Conservation (phyloP, 2,797 vertebrate genomes). For the Girardinus metallicus region DNA sequence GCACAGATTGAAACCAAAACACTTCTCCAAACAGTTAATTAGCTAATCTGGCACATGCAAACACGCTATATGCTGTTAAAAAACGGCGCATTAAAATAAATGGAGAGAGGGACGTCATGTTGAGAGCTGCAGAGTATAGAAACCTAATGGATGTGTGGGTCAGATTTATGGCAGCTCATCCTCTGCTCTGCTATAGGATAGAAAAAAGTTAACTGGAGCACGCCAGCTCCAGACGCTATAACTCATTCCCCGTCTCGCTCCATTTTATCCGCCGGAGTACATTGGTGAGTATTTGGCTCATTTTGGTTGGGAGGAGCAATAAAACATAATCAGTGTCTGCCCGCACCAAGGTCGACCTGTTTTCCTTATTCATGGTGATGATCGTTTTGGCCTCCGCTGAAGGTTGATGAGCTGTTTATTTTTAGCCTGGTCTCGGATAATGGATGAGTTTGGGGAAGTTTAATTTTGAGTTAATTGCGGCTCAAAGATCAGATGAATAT, state of each 20-base stretch:
- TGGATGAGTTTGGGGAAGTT: constrained; percentile 31
- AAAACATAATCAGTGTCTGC: constrained; percentile 70
- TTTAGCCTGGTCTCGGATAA: constrained; percentile 30
- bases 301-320: constrained; percentile 53
- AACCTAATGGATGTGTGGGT: constrained; percentile 56
- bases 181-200: constrained; percentile 46
- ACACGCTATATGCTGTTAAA: neutral
- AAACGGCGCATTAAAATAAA: constrained; percentile 2
- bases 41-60: neutral
- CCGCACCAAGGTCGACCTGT: constrained; percentile 65
- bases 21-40: constrained; percentile 7
- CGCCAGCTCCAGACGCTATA: constrained; percentile 58
- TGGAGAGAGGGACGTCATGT: constrained; percentile 14
- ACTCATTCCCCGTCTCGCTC: constrained; percentile 49
- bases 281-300: constrained; percentile 53
- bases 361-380: constrained; percentile 49
- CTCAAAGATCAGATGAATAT: constrained; percentile 26
- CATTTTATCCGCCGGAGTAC: constrained; percentile 61
- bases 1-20: constrained; percentile 1
- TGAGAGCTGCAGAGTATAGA: constrained; percentile 41
- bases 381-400: constrained; percentile 63
- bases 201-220: constrained; percentile 63
- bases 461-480: constrained; percentile 38
- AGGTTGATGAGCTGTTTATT: constrained; percentile 62
- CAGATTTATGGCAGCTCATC: constrained; percentile 72